Base-by-base conservation (phyloP, 2,113 vertebrate species). In the Cryptomyrus ogoouensis region DNA sequence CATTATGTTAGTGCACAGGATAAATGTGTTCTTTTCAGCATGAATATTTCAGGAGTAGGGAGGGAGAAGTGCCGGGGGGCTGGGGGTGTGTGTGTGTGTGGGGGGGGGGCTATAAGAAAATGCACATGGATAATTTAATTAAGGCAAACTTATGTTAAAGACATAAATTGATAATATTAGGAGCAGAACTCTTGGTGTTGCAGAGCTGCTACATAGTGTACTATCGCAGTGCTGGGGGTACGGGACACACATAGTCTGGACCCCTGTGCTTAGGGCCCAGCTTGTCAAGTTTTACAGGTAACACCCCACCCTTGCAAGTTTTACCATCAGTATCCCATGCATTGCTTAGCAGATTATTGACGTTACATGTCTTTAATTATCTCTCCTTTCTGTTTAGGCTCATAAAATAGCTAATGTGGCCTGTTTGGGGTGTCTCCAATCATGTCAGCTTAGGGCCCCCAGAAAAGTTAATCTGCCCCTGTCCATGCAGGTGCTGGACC, bases 101-200 rank as follows among this genome's bases (percentile, higher is more conserved):
- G 66, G 24, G 85, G 85, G 47, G 39, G 21, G 49, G 49, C 93
- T 94, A 92, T 93, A 91, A 92, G 92, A 94, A 92, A 94, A 93
- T 91, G 92, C 93, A 93, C 94, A 94, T 95, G 93, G 93, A 94
- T 96, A 96, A 95, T 95, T 94, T 95, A 94, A 96, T 96, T 95
- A 95, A 94, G 93, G 94, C 93, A 95, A 94, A 93, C 94, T 93
- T 96, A 95, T 95, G 94, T 93, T 95, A 91, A 92, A 94, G 94
- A 95, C 94, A 94, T 91, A 91, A 91, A 92, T 91, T 92, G 94
- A 95, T 95, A 96, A 93, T 93, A 93, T 95, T 93, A 92, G 90
- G 92, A 92, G 92, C 58, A n/a, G 46, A 31, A 74, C 62, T 27
- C 10, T 70, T 70, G 27, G 12, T 19, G 35, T n/a, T 39, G 4